Base-by-base conservation (phyloP, 2,113 vertebrate species). In the Upupa epops region DNA sequence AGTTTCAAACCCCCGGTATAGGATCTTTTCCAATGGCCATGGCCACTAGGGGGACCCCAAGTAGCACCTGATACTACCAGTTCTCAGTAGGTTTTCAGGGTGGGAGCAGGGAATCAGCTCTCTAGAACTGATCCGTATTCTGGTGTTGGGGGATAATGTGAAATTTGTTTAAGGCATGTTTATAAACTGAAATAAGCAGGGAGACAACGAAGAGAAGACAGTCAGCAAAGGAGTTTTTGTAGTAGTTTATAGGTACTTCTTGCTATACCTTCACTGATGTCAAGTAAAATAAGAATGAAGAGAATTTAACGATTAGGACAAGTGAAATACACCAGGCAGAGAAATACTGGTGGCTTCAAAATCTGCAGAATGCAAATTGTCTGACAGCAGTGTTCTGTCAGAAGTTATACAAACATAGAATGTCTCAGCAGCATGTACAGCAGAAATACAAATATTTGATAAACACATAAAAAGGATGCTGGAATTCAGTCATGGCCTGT, bases 21-120 rank as follows among this genome's bases (percentile, higher is more conserved):
- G n/a, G 16, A 17, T 29, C 34, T 51, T 37, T 36, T 24, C 36
- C 37, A 71, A 32, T 2, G 74, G 7, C 29, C 4, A 4, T 0
- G n/a, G n/a, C 79, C 94, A 81, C 82, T 83, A 92, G 94, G 48
- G 64, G 93, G 79, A 14, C 29, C 75, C n/a, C 66, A 59, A 58
- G 81, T 13, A 34, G 63, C 36, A 40, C 8, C 31, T 5, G 29
- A 49, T 21, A 15, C 12, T 2, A 13, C 3, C 17, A 11, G 22
- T 13, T 37, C 36, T 54, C 4, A 0, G 24, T 12, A 31, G 10
- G 9, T 3, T 42, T 56, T 42, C 1, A 0, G 5, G 5, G 8
- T 4, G 22, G 13, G 2, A 8, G 22, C 9, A 3, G 29, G 24
- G 17, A 58, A 4, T 17, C 40, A 3, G 29, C 25, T 60, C 32